Evolutionary conservation across 2,113 vertebrate genomes (phyloP), one percentile per base, ranked within the genome.

Genomic region (Oostethus manadensis): DNA sequence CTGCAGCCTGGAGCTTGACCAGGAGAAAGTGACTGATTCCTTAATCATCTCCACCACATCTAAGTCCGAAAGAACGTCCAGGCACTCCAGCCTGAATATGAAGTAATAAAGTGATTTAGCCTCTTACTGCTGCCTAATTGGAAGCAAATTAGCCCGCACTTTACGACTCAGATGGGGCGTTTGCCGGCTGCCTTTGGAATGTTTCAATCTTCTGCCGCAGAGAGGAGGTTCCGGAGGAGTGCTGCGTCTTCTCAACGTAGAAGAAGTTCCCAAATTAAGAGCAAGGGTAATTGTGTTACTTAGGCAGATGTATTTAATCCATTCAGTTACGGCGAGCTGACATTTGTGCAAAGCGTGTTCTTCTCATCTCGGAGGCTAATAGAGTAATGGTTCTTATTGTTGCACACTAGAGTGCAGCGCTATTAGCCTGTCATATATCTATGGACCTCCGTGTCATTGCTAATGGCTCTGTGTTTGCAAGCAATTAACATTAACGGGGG

Each of bases 391-490:
- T 66, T 49, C 56, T 68, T 33, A 59, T 68, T 82, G 73, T 76
- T 73, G 58, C 68, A 56, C 17, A 17, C 42, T 29, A 29, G 60
- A 67, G 65, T 58, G 60, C 54, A 22, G 23, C 55, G 58, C 70
- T 56, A 74, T 78, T 73, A 80, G 60, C 38, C 1, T 4, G 17
- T 77, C 78, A 73, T 78, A 74, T 56, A 81, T 78, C 76, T 78
- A 42, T 42, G 64, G 69, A 56, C 64, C 78, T 74, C 66, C 18
- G 76, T 74, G 66, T 74, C 78, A 73, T 70, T 51, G 51, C 60
- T 68, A 71, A 77, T 71, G 57, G 64, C 33, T 71, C 67, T 79
- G 77, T 78, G 78, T 78, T 83, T 79, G 70, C 78, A 79, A 80
- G 73, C 76, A 58, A 53, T 62, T n/a, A 23, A 69, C 51, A 63